A percentile compares a stretch with the other conserved stretches of the same genome.
phyloP scores from a whole-genome alignment of 2,797 vertebrate species.

The Carcharodon carcharias region DNA sequence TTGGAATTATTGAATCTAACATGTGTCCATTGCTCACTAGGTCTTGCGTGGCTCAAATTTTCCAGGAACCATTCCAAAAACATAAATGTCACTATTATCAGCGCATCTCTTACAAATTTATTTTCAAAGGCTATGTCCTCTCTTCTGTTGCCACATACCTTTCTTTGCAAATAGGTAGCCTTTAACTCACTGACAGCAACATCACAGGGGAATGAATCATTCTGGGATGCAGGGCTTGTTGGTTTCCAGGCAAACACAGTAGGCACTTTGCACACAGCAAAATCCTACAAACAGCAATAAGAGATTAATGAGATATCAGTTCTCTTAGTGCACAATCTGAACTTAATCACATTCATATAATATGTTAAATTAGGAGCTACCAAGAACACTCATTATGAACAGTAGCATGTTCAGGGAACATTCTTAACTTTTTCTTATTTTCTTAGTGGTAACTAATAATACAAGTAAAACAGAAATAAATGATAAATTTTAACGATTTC shows the following conservation, averaged over 20 bases:
- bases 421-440: neutral
- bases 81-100: neutral
- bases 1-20: neutral
- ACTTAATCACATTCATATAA: neutral
- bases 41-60: neutral
- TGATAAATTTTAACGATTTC: neutral
- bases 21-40: neutral
- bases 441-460: neutral
- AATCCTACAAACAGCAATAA: neutral
- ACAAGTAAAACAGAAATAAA: neutral
- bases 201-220: neutral
- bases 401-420: neutral
- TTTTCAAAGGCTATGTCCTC: neutral
- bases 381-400: neutral
- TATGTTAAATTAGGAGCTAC: neutral
- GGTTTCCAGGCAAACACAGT: neutral
- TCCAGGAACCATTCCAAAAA: neutral
- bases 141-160: neutral
- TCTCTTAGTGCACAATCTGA: neutral
- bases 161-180: neutral
- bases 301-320: neutral
- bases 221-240: neutral
- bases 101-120: neutral
- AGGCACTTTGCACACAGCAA: neutral
- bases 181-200: neutral